Percentiles rank a stretch among this genome's conserved stretches.
Conservation (phyloP, 2,113 vertebrate species). For the Osmerus eperlanus region DNA sequence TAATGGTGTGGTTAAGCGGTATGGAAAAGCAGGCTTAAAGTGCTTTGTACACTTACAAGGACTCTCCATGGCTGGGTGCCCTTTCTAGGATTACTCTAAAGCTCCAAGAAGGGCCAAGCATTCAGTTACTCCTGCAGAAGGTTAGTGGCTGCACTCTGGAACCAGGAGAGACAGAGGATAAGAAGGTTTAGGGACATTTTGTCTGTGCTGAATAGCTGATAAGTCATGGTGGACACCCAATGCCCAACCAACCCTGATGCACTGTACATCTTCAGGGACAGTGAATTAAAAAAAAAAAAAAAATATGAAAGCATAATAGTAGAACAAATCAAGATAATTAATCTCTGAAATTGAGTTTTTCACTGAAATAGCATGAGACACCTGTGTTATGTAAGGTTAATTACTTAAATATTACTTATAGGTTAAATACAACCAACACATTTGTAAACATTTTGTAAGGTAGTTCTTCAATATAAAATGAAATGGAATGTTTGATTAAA, state of each 20-base stretch:
- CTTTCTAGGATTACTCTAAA: constrained; percentile 56
- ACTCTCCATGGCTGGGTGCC: constrained; percentile 43
- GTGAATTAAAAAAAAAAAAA: background rate
- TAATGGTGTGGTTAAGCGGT: constrained; percentile 46
- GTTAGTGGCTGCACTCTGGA: constrained; percentile 13
- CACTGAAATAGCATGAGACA: too few relatives aligned
- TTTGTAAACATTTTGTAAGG: too few relatives aligned
- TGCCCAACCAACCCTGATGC: background rate
- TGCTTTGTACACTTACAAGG: constrained; percentile 49
- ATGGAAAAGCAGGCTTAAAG: constrained; percentile 41
- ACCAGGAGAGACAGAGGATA: constrained; percentile 15
- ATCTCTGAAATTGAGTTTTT: too few relatives aligned
- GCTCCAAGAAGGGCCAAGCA: constrained; percentile 42
- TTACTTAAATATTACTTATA: too few relatives aligned
- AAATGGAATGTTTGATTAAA: too few relatives aligned
- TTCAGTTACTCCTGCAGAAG: constrained; percentile 44
- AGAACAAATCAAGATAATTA: too few relatives aligned
- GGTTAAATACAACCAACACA: too few relatives aligned
- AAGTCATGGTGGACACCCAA: too few relatives aligned
- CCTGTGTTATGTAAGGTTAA: too few relatives aligned
- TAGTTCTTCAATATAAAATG: too few relatives aligned
- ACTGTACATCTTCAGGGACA: background rate
- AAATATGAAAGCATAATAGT: background rate
- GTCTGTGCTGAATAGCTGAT: too few relatives aligned
- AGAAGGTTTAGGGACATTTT: constrained; percentile 20